These are phyloP conservation scores for Melanotaenia trifasciata DNA, from an alignment of 2,797 vertebrate species.

Conservation along the genomic window DNA sequence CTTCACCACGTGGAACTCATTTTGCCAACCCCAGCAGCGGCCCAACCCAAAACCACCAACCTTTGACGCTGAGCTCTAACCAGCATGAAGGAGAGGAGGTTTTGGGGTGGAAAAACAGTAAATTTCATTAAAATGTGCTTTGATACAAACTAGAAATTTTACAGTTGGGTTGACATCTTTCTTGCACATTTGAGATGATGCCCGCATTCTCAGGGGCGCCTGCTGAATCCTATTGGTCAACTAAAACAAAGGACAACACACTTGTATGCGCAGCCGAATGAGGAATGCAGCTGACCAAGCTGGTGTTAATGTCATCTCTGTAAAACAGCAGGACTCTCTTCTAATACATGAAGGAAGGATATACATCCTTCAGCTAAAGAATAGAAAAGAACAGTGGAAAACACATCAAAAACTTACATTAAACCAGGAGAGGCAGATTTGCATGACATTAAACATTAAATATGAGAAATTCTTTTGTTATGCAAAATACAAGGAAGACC, in stretches of 20 bases:
- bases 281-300: slow-evolving; percentile 37
- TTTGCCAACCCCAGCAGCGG: slow-evolving; percentile 64
- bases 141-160: slow-evolving; percentile 49
- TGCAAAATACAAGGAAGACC: slow-evolving; percentile 67
- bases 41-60: slow-evolving; percentile 79
- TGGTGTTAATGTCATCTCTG: slow-evolving; percentile 50
- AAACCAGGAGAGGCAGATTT: slow-evolving; percentile 63
- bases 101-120: slow-evolving; percentile 50
- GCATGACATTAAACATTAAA: slow-evolving; percentile 69
- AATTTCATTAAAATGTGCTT: slow-evolving; percentile 47
- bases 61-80: slow-evolving; percentile 49
- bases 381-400: slow-evolving; percentile 7
- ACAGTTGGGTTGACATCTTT: slow-evolving; percentile 38
- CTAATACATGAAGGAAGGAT: slow-evolving; percentile 33
- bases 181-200: slow-evolving; percentile 29
- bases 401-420: slow-evolving; percentile 17
- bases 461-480: slow-evolving; percentile 70
- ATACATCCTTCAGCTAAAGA: slow-evolving; percentile 20
- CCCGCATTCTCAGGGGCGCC: slow-evolving; percentile 4
- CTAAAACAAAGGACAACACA: slow-evolving; percentile 52
- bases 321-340: slow-evolving; percentile 33
- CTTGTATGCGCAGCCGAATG: slow-evolving; percentile 7
- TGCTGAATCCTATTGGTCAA: slow-evolving; percentile 12
- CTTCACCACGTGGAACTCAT: slow-evolving; percentile 58
- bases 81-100: slow-evolving; percentile 41